Conservation (phyloP, 1,140 invertebrate species). For the Drosophila novamexicana region DNA sequence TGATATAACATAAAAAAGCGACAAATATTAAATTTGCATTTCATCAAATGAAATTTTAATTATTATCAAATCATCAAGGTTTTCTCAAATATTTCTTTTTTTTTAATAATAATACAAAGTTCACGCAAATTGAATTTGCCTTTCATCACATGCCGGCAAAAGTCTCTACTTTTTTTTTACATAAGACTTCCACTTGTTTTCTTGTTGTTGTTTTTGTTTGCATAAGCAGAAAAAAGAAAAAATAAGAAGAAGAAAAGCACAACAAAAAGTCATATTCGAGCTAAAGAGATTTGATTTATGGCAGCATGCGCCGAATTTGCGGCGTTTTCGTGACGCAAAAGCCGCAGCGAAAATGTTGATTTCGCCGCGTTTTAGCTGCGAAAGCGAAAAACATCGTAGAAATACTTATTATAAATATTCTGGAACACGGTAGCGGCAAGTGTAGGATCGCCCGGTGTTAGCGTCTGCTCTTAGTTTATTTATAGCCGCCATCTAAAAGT, state of each 20-base stretch:
- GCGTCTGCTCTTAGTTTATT: background rate
- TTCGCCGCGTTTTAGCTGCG: background rate
- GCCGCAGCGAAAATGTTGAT: constrained; percentile 7
- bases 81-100: no score
- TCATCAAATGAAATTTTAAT: constrained; percentile 9
- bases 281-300: constrained; percentile 37
- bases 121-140: constrained; percentile 6
- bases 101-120: background rate
- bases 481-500: background rate
- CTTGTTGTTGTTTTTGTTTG: constrained; percentile 2
- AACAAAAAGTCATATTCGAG: background rate
- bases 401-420: background rate
- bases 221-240: background rate
- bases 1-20: constrained; percentile 7
- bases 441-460: background rate
- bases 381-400: background rate
- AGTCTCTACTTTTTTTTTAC: constrained; percentile 4
- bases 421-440: constrained; percentile 4
- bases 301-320: constrained; percentile 14
- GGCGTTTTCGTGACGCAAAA: constrained; percentile 26
- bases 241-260: background rate
- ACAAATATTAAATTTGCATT: constrained; percentile 5
- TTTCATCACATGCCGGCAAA: constrained; percentile 37
- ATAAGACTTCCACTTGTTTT: background rate
- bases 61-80: no score